Evolutionary conservation across 2,888 invertebrate genomes (phyloP).

Genomic region (Eugnorisma glareosa): DNA sequence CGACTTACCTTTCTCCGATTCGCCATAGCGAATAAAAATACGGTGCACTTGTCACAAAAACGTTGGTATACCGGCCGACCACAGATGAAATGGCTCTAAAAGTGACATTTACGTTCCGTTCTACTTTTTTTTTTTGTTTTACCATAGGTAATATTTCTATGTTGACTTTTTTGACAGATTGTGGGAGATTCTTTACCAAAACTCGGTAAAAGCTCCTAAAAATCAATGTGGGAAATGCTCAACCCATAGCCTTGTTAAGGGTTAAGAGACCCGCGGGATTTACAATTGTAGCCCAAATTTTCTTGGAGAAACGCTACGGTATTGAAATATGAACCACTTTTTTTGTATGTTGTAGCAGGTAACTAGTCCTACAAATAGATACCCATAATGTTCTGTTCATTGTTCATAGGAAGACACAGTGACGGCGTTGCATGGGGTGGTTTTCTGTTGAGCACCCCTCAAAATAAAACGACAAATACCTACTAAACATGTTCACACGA

Average conservation of each 20-base stretch:
- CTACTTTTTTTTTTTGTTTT: no score
- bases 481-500: neutral
- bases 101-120: no score
- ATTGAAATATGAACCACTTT: conserved; percentile 11
- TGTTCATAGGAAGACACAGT: conserved; percentile 20
- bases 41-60: conserved; percentile 33
- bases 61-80: conserved; percentile 26
- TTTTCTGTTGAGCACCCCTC: conserved; percentile 4
- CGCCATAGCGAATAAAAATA: conserved; percentile 7
- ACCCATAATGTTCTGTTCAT: conserved; percentile 12
- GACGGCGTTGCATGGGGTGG: conserved; percentile 2
- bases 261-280: neutral
- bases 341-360: conserved; percentile 2
- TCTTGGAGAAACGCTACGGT: neutral
- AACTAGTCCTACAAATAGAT: neutral
- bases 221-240: conserved; percentile 15
- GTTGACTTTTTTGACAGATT: conserved; percentile 1
- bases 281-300: neutral
- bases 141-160: no score
- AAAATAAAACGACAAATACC: neutral
- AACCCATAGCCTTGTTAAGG: conserved; percentile 10
- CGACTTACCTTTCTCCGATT: conserved; percentile 14
- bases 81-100: conserved; percentile 33
- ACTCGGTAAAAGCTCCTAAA: conserved; percentile 15
- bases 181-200: conserved; percentile 30